Base-by-base conservation (phyloP, 1,140 invertebrate genomes). In the Macrotrachela quadricornifera region DNA sequence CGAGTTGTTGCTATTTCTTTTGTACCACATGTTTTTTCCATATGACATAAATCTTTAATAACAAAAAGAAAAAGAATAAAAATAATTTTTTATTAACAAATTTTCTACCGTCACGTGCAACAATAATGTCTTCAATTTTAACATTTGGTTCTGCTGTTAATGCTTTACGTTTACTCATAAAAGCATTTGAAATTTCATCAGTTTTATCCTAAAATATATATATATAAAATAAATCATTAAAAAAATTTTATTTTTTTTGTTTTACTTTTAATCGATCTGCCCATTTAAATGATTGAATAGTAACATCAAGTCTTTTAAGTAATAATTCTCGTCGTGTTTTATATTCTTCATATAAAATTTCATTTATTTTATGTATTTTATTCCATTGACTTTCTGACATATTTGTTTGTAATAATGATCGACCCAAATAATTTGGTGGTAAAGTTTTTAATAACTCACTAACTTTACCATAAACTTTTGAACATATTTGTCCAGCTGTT, bases 281-380 rank as follows among this genome's bases (percentile, higher is more conserved):
- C 85, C 85, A 92, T 79, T 63, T 63, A 69, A 92, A 94, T 18
- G 85, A 91, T 67, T 87, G 83, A 61, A 94, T 78, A 6, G 88
- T 95, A 41, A 88, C 86, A 71, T 94, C 87, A 43, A 92, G 67
- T 49, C 90, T 73, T 56, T 85, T 87, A 1, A 91, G 68, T 57
- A 94, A 76, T 76, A 87, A 85, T 63, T 90, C 80, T 52, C 85
- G 71, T 54, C 87, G 70, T 42, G 83, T 73, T 61, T 76, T 74
- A 63, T 88, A 94, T 62, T 94, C 88, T 10, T 77, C 72, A 40
- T 77, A 73, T 60, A 91, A 72, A 56, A 83, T 77, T 10, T 75
- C 68, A 60, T 85, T 80, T 1, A 81, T 63, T 13, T 74, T 68
- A 39, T 78, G 71, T 2, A 92, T 60, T 12, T 76, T 66, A 41